These are phyloP conservation scores for Zygogramma bicolorata DNA, from an alignment of 2,888 invertebrate genomes.

Conservation along the genomic window DNA sequence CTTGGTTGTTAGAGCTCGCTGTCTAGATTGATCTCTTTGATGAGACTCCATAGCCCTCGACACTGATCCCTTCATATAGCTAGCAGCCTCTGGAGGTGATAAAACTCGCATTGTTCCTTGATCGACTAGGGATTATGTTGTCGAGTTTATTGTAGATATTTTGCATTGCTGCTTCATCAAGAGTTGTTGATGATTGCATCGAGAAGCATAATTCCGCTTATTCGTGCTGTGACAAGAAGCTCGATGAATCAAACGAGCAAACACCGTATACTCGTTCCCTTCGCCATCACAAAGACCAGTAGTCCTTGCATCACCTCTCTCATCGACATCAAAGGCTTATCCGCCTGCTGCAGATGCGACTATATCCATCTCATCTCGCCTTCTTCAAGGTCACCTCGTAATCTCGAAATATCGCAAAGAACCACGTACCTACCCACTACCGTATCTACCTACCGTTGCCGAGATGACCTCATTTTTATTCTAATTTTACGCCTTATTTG, in stretches of 20 bases:
- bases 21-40: no score
- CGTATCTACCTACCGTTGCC: conserved; percentile 1
- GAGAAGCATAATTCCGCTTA: no score
- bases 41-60: no score
- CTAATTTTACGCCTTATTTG: conserved; percentile 11
- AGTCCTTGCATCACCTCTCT: conserved; percentile 1
- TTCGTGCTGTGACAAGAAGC: background rate
- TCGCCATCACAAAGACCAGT: background rate
- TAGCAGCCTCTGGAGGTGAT: no score
- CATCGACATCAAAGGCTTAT: conserved; percentile 3
- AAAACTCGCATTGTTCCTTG: no score
- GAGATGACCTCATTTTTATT: conserved; percentile 8
- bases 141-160: no score
- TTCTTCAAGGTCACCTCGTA: background rate
- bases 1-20: no score
- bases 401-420: background rate
- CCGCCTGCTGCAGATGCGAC: background rate
- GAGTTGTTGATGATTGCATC: no score
- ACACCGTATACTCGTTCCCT: background rate
- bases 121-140: no score
- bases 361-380: background rate
- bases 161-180: no score
- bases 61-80: no score
- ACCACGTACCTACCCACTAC: background rate
- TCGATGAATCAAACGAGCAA: background rate